Base-by-base conservation (phyloP, 2,797 vertebrate species). In the Neosilurus hyrtlii region DNA sequence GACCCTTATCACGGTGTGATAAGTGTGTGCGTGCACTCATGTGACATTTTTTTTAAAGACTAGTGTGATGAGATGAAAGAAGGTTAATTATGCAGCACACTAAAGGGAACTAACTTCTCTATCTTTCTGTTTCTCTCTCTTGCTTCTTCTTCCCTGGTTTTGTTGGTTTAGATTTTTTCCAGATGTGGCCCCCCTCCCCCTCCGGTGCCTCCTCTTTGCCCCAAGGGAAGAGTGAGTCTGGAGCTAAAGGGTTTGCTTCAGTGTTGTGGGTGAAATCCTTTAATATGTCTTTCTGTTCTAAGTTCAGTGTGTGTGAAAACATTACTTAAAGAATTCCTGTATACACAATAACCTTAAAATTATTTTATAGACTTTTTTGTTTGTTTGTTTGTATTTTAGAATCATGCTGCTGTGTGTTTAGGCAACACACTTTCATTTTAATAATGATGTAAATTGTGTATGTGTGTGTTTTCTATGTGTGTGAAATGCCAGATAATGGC, bases 161-260 rank as follows among this genome's bases (percentile, higher is more conserved):
- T 82, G 65, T 74, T 81, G 49, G 72, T 73, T 83, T 83, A 66
- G 85, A 89, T 87, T 63, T 52, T 79, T 86, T 87, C 86, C 88
- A 89, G 79, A 89, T 89, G 87, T 84, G 24, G 49, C 24, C 61
- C 82, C 65, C 61, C 83, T 49, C 61, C 43, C 37, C 43, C 63
- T 37, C 82, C 43, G 59, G 54, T 82, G 26, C 61, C 30, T 51
- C 43, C 63, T 37, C 80, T 77, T 24, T 59, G 57, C 59, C 84
- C 71, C 35, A 35, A 35, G 79, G 51, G 61, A 52, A 59, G 68
- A 54, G 20, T 15, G 26, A 26, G 73, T 62, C 65, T 83, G 62
- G 30, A 30, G 63, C 66, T 1, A 20, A 22, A 80, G 14, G 3
- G 12, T 71, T 82, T 61, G 35, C 54, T 79, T 22, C 52, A 77